These are phyloP conservation scores for Zingel zingel DNA, from an alignment of 2,113 vertebrate species.

Conservation along the genomic window DNA sequence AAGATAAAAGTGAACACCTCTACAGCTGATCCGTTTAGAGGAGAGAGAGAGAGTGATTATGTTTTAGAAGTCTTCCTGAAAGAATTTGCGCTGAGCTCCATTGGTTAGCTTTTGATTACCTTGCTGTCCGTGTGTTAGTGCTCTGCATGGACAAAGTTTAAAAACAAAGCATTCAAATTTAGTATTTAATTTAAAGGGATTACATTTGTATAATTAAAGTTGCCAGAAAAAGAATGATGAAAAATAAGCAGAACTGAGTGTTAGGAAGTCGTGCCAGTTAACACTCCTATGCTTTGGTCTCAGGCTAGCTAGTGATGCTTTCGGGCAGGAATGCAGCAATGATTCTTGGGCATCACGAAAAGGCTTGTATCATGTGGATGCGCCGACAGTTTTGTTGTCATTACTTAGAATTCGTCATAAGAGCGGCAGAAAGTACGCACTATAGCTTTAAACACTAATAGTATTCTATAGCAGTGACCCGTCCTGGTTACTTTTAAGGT, in stretches of 20 bases:
- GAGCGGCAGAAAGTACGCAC: too few species aligned
- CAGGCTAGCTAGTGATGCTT: background rate
- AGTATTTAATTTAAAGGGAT: constrained; percentile 17
- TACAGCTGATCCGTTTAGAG: too few species aligned
- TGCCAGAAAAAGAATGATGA: constrained; percentile 24
- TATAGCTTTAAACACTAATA: too few species aligned
- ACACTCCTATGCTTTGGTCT: background rate
- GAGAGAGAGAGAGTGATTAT: too few species aligned
- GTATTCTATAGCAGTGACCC: background rate
- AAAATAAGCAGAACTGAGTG: background rate
- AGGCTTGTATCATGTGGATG: too few species aligned
- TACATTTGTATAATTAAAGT: constrained; percentile 39
- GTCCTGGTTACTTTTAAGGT: background rate
- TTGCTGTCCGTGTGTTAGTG: constrained; percentile 8
- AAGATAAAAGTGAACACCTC: too few species aligned
- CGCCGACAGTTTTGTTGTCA: too few species aligned
- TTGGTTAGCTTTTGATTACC: constrained; percentile 36
- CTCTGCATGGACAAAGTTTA: constrained; percentile 27
- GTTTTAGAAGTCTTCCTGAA: too few species aligned
- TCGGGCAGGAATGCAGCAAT: background rate
- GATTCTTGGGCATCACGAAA: background rate
- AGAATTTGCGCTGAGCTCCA: too few species aligned
- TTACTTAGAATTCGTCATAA: too few species aligned
- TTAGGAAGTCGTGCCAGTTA: background rate
- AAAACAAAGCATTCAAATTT: constrained; percentile 18